Evolutionary conservation across 2,888 invertebrate species (phyloP), one percentile per base, ranked within the genome.

Genomic region (Eurytoma adleriae): DNA sequence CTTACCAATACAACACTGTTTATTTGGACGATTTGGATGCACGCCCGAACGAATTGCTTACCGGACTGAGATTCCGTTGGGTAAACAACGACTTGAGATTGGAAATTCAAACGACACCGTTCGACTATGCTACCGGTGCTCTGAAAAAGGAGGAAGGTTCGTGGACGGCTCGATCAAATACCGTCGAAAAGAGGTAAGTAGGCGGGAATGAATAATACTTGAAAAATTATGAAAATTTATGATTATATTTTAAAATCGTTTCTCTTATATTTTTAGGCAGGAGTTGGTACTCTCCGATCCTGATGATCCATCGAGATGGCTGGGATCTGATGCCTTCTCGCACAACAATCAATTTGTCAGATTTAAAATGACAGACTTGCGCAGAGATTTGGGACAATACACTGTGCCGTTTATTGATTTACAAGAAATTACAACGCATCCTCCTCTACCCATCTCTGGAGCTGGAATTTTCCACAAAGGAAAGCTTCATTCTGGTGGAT

Each of bases 121-220:
- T 96, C 88, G 94, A 96, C 90, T 97, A 95, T 87, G 93, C 94
- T 4, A 94, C 93, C 2, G 97, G 97, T 0, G 91, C 93, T 86
- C 91, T 97, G 27, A 88, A 92, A 14, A 91, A 92, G 24, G 89
- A 89, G 4, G 93, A 93, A 84, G 96, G 95, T 87, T 92, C 93
- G 70, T 97, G 97, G 97, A 93, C 95, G 83, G 95, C 96, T 84
- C 97, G 97, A 87, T 95, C 96, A 87, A 96, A 96, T 88, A 97
- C 97, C 0, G 85, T 86, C 3, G 83, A 84, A 12, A 84, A 83
- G 77, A 81, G 84, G 80, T 66, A 62, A 24, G 50, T 24, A 24
- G 24, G 24, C 24, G 24, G 24, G 24, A 24, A 24, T 24, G n/a
- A 0, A 7, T 27, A 54, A 27, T 12, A 5, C 0, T 13, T 18